A percentile compares a stretch with the other conserved stretches of the same genome.
phyloP scores from a whole-genome alignment of 2,113 vertebrate species.

The Festucalex cinctus region DNA sequence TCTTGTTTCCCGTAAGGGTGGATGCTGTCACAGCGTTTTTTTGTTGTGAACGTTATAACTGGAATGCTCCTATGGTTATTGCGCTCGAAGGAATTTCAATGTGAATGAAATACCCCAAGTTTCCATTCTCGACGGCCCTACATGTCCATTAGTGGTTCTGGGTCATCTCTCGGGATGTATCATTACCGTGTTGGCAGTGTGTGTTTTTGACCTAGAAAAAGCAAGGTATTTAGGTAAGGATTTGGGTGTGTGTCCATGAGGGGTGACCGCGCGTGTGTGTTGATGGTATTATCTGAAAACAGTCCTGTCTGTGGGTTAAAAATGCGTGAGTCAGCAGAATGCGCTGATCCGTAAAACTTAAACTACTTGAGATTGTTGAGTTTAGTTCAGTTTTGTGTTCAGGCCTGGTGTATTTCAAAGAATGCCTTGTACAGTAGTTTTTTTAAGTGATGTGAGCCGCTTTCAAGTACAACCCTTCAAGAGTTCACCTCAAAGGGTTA shows the following conservation, averaged over 20 bases:
- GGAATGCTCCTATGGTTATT: conserved; percentile 41
- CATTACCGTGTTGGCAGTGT: conserved; percentile 30
- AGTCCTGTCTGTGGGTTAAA: conserved; percentile 39
- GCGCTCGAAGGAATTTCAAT: conserved; percentile 41
- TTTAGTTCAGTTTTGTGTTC: conserved; percentile 13
- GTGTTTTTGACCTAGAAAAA: conserved; percentile 41
- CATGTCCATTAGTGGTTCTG: conserved; percentile 49
- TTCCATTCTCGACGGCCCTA: conserved; percentile 42
- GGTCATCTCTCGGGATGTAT: conserved; percentile 32
- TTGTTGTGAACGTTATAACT: conserved; percentile 26
- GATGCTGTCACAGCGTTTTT: conserved; percentile 37
- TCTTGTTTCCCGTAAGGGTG: conserved; percentile 42
- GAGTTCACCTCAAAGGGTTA: too few relatives aligned
- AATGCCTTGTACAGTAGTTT: conserved; percentile 15
- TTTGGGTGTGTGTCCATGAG: conserved; percentile 15
- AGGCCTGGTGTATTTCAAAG: conserved; percentile 14
- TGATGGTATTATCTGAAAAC: conserved; percentile 41
- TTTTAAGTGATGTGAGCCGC: neutral
- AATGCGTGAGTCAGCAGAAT: conserved; percentile 60
- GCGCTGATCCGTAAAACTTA: conserved; percentile 37
- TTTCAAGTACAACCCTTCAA: neutral
- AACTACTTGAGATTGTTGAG: conserved; percentile 16
- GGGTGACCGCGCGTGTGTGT: conserved; percentile 11
- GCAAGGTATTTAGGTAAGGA: conserved; percentile 41
- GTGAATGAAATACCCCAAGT: conserved; percentile 41